Evolutionary conservation across 2,888 invertebrate species (phyloP), one percentile per base, ranked within the genome.

Genomic region (Ophion ellenae): DNA sequence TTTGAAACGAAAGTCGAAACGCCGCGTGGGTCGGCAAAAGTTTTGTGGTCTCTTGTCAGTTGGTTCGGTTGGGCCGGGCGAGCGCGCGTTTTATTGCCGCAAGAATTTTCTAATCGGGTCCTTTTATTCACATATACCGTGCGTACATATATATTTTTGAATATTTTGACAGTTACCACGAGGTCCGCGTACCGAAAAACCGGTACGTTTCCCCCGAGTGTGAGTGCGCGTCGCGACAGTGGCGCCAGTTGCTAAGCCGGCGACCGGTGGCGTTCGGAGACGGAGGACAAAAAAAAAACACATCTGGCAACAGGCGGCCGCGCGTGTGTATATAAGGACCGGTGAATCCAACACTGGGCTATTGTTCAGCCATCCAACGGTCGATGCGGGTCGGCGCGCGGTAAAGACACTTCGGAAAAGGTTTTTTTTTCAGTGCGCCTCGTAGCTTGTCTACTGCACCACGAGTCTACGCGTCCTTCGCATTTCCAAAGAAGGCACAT

Each of bases 271-370:
- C 24, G 24, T 74, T 61, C 17, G 6, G 53, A 32, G 28, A 53
- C 47, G 3, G 7, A 24, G 61, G 7, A 57, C 5, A n/a, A n/a
- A 24, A 5, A 24, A n/a, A 24, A n/a, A 5, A 7, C 24, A 61
- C 36, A 57, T 36, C 20, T 57, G 57, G 73, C 59, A 73, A 57
- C 74, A 61, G 40, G 74, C 74, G 20, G 20, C 36, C 40, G 40
- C 57, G 32, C 59, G 20, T 20, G 47, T 67, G 57, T 76, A 76
- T 76, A 76, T 76, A 67, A 76, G 57, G 76, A 67, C 76, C 32
- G 57, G 20, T 6, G 53, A 57, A 32, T 28, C 61, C 20, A 14
- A 57, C 36, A 57, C 36, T 45, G 76, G 20, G 28, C 57, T 66
- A 76, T 76, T 76, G 66, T 76, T 76, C 66, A 20, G 20, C 20